Percentiles rank a stretch among this genome's conserved stretches.
phyloP scores from a whole-genome alignment of 2,888 invertebrate genomes.

The Pogonocherus hispidulus region DNA sequence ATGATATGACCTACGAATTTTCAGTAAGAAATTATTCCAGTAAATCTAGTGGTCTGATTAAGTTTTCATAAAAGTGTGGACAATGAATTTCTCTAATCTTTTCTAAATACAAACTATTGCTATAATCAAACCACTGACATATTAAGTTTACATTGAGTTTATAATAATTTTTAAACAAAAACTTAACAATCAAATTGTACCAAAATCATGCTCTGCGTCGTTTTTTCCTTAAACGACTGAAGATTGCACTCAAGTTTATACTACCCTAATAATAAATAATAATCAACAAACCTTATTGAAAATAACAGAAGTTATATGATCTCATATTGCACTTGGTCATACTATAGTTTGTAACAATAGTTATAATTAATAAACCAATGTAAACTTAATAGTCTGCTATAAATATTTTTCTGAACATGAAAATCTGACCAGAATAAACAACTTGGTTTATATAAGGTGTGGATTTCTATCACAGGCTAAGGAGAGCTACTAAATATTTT shows the following conservation, averaged over 20 bases:
- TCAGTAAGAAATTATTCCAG: constrained; percentile 17
- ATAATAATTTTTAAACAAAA: constrained; percentile 49
- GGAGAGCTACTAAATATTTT: constrained; percentile 42
- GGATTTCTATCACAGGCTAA: constrained; percentile 67
- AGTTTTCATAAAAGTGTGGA: not conserved
- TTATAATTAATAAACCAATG: constrained; percentile 42
- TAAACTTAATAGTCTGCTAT: constrained; percentile 41
- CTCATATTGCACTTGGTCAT: constrained; percentile 22
- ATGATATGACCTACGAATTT: constrained; percentile 50
- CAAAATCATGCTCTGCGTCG: constrained; percentile 62
- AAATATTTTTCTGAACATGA: constrained; percentile 34
- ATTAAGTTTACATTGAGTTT: constrained; percentile 36
- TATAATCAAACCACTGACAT: constrained; percentile 20
- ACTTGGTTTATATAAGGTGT: constrained; percentile 46
- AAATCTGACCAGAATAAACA: constrained; percentile 46
- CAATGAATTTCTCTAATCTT: constrained; percentile 1
- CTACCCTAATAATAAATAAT: constrained; percentile 38
- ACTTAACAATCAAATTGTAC: constrained; percentile 62
- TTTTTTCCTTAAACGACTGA: constrained; percentile 46
- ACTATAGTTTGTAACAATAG: constrained; percentile 7
- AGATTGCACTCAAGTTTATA: constrained; percentile 55
- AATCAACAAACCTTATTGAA: constrained; percentile 33
- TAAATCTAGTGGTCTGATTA: constrained; percentile 16
- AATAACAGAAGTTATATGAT: constrained; percentile 23
- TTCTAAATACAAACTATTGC: not conserved